Evolutionary conservation across 2,113 vertebrate species (phyloP).

Genomic region (Cettia cetti): DNA sequence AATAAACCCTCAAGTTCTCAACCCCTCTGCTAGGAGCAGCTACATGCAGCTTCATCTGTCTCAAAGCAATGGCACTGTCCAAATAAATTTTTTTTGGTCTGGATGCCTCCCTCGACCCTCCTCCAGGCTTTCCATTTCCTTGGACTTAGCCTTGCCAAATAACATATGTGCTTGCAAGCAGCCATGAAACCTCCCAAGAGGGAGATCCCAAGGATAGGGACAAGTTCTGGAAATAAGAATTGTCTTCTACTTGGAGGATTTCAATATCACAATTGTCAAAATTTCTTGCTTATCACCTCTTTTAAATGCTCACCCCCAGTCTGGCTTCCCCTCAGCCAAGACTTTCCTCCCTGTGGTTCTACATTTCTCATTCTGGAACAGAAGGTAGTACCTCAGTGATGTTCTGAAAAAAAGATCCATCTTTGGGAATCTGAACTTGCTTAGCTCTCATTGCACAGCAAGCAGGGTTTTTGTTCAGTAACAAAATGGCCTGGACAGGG

Average conservation of each 20-base stretch:
- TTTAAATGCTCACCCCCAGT: background rate
- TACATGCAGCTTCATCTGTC: background rate
- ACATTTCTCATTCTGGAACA: background rate
- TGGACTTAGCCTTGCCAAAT: background rate
- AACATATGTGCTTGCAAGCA: background rate
- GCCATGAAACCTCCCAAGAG: rapidly evolving
- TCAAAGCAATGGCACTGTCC: background rate
- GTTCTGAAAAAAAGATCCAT: background rate
- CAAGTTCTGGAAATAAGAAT: background rate
- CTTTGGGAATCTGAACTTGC: background rate
- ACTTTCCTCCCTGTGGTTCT: background rate
- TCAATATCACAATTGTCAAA: background rate
- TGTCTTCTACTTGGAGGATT: background rate
- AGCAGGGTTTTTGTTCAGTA: background rate
- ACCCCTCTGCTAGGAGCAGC: background rate
- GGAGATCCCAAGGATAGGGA: background rate
- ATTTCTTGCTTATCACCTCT: background rate
- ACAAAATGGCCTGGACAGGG: background rate
- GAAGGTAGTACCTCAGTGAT: background rate
- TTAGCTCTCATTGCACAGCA: background rate
- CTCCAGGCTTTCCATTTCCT: background rate
- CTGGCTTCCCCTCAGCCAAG: background rate
- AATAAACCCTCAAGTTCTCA: background rate
- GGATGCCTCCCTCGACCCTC: background rate
- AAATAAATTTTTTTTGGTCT: background rate